These are phyloP conservation scores for Pseudococcus longispinus DNA, from an alignment of 2,888 invertebrate species.

Conservation along the genomic window DNA sequence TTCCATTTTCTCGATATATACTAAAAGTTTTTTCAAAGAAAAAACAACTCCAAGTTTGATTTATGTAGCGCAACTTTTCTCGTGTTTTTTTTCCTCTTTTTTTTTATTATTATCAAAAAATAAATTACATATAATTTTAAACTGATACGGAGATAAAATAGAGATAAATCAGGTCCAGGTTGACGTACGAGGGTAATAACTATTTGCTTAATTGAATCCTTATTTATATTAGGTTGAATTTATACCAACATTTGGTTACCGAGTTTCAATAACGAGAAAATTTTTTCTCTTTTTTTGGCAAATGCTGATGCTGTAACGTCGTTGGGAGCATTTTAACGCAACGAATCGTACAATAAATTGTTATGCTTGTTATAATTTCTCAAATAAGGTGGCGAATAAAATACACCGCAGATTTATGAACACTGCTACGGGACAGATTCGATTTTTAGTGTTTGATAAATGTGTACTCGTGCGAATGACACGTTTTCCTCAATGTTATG, in stretches of 20 bases:
- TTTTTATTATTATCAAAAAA: neutral
- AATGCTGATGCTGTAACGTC: neutral
- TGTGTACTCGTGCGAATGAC: too few relatives aligned
- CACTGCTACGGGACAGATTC: too few relatives aligned
- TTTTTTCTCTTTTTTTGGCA: neutral
- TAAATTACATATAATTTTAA: conserved; percentile 38
- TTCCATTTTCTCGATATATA: conserved; percentile 44
- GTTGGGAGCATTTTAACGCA: neutral
- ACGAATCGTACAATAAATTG: neutral
- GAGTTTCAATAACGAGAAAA: neutral
- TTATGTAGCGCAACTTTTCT: conserved; percentile 32
- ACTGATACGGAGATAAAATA: conserved; percentile 35
- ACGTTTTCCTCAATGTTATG: too few relatives aligned
- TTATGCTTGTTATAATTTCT: neutral
- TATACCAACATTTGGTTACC: neutral
- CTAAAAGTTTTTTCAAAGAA: conserved; percentile 25
- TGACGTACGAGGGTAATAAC: conserved; percentile 32
- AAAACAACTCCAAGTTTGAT: conserved; percentile 15
- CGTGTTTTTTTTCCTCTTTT: neutral
- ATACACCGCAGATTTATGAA: neutral
- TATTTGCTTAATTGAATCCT: conserved; percentile 28
- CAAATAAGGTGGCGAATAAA: neutral
- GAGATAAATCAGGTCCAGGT: neutral
- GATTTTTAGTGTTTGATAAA: too few relatives aligned
- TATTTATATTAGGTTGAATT: conserved; percentile 25